Percentiles rank a stretch among this genome's conserved stretches.
Conservation (phyloP, 2,888 invertebrate genomes). For the Zeuzera pyrina region DNA sequence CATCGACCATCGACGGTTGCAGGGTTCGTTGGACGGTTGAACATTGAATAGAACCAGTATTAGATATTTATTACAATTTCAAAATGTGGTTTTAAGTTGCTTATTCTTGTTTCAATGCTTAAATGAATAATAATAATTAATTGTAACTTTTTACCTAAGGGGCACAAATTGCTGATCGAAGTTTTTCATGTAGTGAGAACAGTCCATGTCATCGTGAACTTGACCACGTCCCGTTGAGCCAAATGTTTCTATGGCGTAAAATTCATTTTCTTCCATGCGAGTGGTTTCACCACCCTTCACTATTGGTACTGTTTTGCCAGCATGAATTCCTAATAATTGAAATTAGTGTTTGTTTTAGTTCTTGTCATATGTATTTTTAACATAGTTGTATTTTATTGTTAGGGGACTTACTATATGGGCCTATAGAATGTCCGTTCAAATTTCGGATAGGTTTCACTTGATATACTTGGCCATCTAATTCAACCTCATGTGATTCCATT, state of each 20-base stretch:
- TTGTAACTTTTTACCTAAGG: slow-evolving; percentile 78
- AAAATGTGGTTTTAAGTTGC: no score
- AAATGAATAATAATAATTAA: no score
- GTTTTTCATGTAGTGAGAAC: slow-evolving; percentile 99
- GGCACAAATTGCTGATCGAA: slow-evolving; percentile 95
- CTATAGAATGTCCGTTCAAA: slow-evolving; percentile 99
- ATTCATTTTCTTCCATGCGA: slow-evolving; percentile 99
- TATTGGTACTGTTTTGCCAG: slow-evolving; percentile 99
- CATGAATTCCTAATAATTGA: slow-evolving; percentile 90
- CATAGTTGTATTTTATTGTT: no score
- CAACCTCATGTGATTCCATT: slow-evolving; percentile 99
- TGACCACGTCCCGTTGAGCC: slow-evolving; percentile 96
- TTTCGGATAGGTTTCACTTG: slow-evolving; percentile 98
- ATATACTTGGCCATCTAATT: slow-evolving; percentile 96
- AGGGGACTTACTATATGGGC: slow-evolving; percentile 97
- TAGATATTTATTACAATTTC: no score
- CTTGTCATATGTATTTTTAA: no score
- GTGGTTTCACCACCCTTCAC: slow-evolving; percentile 98
- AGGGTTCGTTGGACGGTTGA: no score
- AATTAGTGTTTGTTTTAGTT: no score
- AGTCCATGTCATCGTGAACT: slow-evolving; percentile 99
- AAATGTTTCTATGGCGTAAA: slow-evolving; percentile 99
- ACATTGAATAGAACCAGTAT: no score
- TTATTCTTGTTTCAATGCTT: no score
- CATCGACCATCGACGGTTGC: no score